These are phyloP conservation scores for Xiphophorus birchmanni DNA, from an alignment of 2,797 vertebrate species.

Conservation along the genomic window DNA sequence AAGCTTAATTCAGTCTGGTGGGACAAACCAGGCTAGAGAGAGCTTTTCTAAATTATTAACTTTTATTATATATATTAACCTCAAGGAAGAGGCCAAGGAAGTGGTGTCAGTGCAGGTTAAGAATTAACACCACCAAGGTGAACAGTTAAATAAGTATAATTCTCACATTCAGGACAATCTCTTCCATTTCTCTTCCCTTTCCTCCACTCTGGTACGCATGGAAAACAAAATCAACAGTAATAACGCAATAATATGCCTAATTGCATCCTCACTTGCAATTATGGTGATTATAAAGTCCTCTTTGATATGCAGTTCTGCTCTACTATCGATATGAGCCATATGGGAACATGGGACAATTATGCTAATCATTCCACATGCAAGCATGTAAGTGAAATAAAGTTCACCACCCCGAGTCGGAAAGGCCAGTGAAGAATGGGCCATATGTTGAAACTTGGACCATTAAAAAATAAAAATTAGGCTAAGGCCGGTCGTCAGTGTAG, in stretches of 20 bases:
- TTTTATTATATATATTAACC: constrained; percentile 81
- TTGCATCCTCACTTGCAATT: constrained; percentile 81
- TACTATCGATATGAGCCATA: constrained; percentile 74
- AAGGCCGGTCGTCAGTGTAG: constrained; percentile 52
- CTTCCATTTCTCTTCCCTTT: constrained; percentile 42
- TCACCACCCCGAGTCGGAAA: constrained; percentile 69
- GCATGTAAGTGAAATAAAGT: constrained; percentile 76
- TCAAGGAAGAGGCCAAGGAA: constrained; percentile 72
- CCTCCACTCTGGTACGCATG: constrained; percentile 48
- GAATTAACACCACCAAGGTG: constrained; percentile 70
- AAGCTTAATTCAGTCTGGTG: constrained; percentile 71
- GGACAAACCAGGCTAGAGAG: constrained; percentile 56
- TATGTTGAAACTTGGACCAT: constrained; percentile 46
- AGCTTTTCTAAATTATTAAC: constrained; percentile 72
- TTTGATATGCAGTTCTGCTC: constrained; percentile 75
- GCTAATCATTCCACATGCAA: constrained; percentile 73
- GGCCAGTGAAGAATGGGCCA: constrained; percentile 47
- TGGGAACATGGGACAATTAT: constrained; percentile 77
- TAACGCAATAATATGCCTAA: constrained; percentile 78
- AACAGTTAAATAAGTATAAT: constrained; percentile 55
- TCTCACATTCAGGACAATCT: constrained; percentile 30
- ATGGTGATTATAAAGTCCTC: constrained; percentile 76
- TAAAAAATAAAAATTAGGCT: constrained; percentile 55
- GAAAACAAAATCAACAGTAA: constrained; percentile 75
- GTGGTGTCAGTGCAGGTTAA: constrained; percentile 70